phyloP scores from a whole-genome alignment of 2,113 vertebrate species.

The Proterorhinus semilunaris region DNA sequence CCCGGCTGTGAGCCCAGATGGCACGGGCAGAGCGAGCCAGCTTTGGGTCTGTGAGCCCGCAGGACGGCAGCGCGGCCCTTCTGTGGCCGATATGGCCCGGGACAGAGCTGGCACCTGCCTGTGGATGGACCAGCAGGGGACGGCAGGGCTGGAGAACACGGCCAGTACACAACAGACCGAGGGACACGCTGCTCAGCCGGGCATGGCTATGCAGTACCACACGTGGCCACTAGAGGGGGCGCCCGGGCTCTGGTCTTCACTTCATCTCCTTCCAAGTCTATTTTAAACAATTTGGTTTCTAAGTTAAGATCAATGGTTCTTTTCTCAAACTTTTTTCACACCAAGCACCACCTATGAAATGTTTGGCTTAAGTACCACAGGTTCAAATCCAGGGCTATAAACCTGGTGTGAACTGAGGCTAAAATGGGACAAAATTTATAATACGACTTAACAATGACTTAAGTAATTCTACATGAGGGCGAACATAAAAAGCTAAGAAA shows the following conservation, averaged over 20 bases:
- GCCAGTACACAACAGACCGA: conserved; percentile 66
- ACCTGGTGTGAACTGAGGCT: too few species aligned
- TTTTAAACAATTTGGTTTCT: background rate
- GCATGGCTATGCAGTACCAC: conserved; percentile 27
- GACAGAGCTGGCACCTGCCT: conserved; percentile 71
- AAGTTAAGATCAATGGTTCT: too few species aligned
- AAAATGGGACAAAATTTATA: too few species aligned
- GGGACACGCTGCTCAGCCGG: conserved; percentile 48
- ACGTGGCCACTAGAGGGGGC: conserved; percentile 55
- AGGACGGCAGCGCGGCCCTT: conserved; percentile 71
- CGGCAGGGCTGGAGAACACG: conserved; percentile 61
- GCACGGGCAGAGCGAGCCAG: conserved; percentile 63
- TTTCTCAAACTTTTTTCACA: too few species aligned
- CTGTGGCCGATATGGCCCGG: conserved; percentile 75
- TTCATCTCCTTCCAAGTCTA: background rate
- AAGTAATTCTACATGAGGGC: too few species aligned
- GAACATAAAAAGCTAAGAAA: too few species aligned
- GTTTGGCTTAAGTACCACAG: too few species aligned
- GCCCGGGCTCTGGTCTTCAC: background rate
- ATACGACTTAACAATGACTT: too few species aligned
- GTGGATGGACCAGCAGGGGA: conserved; percentile 67
- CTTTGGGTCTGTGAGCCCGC: conserved; percentile 67
- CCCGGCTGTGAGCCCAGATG: conserved; percentile 72
- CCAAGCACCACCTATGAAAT: too few species aligned
- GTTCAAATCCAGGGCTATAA: too few species aligned